A percentile compares a stretch with the other conserved stretches of the same genome.
These are phyloP conservation scores for Cassiopea andromeda DNA, from an alignment of 30 jellyfish, hydroid and myxozoan genomes.

Conservation along the genomic window DNA sequence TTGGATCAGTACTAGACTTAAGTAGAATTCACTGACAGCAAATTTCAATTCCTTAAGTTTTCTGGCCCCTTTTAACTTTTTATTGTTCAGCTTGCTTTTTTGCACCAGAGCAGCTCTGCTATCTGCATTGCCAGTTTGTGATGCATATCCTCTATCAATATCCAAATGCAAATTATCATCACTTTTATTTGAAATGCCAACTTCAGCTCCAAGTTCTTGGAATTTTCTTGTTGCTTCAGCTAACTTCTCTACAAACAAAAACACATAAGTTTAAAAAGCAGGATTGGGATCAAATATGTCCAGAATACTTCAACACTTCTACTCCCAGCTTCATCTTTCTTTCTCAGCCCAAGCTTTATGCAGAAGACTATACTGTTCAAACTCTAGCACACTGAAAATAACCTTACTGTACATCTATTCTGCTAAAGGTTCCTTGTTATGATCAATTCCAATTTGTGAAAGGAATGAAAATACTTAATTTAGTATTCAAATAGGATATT, in stretches of 20 bases:
- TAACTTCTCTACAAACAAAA: conserved; percentile 74
- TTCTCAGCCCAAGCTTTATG: too few species aligned
- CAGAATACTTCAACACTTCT: too few species aligned
- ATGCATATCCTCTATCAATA: conserved; percentile 13
- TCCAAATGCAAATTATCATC: conserved; percentile 18
- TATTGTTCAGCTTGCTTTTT: conserved; percentile 8
- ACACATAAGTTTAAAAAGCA: neutral
- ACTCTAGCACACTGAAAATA: too few species aligned
- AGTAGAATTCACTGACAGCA: conserved; percentile 91
- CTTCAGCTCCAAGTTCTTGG: conserved; percentile 76
- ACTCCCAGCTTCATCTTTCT: too few species aligned
- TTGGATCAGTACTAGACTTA: conserved; percentile 86
- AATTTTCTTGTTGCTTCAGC: conserved; percentile 95
- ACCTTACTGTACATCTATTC: too few species aligned
- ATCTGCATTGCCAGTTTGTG: neutral
- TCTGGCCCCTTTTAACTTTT: conserved; percentile 47
- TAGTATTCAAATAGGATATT: neutral
- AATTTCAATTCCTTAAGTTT: conserved; percentile 83
- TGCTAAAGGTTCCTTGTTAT: too few species aligned
- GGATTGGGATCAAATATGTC: too few species aligned
- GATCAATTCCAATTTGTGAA: too few species aligned
- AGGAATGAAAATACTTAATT: too few species aligned
- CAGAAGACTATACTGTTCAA: too few species aligned
- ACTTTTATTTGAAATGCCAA: conserved; percentile 50
- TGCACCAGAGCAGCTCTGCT: conserved; percentile 9